Evolutionary conservation across 2,888 invertebrate species (phyloP).

Genomic region (Entomobrya multifasciata): DNA sequence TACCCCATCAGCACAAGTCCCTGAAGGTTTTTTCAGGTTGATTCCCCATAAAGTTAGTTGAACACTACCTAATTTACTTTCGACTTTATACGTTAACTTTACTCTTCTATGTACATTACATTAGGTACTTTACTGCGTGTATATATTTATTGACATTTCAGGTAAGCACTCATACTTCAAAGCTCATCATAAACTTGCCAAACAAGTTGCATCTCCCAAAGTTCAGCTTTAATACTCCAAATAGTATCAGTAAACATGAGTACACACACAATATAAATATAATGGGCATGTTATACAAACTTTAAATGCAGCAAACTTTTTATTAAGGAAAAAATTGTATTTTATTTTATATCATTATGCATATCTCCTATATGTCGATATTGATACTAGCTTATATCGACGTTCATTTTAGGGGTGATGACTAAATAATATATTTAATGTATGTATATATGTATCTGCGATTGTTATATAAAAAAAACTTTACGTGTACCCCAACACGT

Average conservation of each 20-base stretch:
- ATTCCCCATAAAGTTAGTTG: background rate
- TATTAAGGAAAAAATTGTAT: background rate
- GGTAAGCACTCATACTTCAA: background rate
- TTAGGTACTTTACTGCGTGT: too few species aligned
- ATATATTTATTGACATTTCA: conserved; percentile 44
- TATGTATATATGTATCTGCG: too few species aligned
- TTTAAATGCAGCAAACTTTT: background rate
- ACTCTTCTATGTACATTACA: background rate
- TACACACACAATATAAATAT: background rate
- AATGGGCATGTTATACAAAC: conserved; percentile 2
- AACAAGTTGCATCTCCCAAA: conserved; percentile 47
- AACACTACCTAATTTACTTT: background rate
- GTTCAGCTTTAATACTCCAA: background rate
- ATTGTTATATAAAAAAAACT: conserved; percentile 23
- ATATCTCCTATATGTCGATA: background rate
- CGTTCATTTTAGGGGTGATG: too few species aligned
- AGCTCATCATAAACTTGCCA: conserved; percentile 43
- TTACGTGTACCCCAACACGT: conserved; percentile 46
- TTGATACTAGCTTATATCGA: too few species aligned
- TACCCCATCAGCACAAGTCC: too few species aligned
- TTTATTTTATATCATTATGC: background rate
- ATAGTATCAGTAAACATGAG: too few species aligned
- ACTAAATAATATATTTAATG: too few species aligned
- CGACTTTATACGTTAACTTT: background rate
- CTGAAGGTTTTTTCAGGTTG: background rate